phyloP scores from a whole-genome alignment of 2,797 vertebrate species.

The Hemitrygon akajei region DNA sequence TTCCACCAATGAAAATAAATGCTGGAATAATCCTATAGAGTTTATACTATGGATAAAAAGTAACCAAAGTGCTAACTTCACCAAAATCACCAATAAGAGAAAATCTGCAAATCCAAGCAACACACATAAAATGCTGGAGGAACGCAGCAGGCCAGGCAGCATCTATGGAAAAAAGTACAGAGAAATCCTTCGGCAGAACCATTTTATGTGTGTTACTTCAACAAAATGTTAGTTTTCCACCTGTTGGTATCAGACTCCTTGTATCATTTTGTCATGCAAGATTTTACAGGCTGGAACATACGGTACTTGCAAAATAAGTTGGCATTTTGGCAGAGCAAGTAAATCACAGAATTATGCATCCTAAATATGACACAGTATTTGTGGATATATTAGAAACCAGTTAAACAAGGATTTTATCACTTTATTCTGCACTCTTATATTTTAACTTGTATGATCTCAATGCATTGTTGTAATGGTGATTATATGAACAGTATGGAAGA shows the following conservation, averaged over 20 bases:
- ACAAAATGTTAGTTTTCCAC: not conserved
- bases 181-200: no score
- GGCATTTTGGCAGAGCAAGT: conserved; percentile 26
- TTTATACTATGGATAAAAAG: not conserved
- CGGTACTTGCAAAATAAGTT: conserved; percentile 24
- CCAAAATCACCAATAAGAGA: not conserved
- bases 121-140: no score
- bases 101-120: no score
- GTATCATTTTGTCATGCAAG: not conserved
- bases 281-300: conserved; percentile 14
- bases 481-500: no score
- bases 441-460: no score
- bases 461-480: no score
- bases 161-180: no score
- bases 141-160: no score
- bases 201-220: no score
- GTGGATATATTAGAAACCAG: no score
- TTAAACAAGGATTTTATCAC: no score
- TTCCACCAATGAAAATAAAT: conserved; percentile 2
- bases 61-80: not conserved
- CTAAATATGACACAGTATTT: not conserved
- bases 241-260: not conserved
- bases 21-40: not conserved
- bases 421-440: no score
- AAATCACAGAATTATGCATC: conserved; percentile 16